phyloP scores from a whole-genome alignment of 2,113 vertebrate species.

The Uria lomvia region DNA sequence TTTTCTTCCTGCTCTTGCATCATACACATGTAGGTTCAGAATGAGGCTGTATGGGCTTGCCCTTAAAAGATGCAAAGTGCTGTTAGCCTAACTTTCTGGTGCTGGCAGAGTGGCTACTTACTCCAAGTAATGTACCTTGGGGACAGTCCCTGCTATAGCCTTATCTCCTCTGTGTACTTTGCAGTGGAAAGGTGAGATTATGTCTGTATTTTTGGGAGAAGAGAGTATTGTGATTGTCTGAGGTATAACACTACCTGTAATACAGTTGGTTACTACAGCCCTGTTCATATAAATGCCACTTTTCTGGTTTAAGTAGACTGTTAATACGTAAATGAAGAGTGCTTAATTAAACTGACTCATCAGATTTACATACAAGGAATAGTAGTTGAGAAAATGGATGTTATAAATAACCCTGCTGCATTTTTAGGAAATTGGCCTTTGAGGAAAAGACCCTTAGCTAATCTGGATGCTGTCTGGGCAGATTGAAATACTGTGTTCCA shows the following conservation, averaged over 20 bases:
- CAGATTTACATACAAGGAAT: neutral
- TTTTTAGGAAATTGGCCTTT: neutral
- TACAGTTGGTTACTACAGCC: neutral
- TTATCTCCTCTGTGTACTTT: neutral
- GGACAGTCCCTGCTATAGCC: neutral
- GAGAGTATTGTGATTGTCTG: rapidly evolving
- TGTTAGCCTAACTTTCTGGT: neutral
- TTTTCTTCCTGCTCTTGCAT: neutral
- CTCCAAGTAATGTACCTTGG: neutral
- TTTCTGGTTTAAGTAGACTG: neutral
- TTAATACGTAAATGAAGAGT: neutral
- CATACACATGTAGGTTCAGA: neutral
- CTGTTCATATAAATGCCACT: neutral
- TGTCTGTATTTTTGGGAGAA: neutral
- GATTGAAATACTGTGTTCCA: neutral
- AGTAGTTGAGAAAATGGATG: neutral
- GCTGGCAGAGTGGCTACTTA: neutral
- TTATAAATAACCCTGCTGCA: neutral
- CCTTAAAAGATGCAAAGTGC: neutral
- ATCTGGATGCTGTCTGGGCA: neutral
- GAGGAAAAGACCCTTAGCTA: neutral
- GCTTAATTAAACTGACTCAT: neutral
- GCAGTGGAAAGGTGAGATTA: neutral
- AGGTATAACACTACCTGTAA: neutral
- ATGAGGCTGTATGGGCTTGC: neutral